Conservation (phyloP, 2,888 invertebrate species). For the Orthonychiurus folsomi region DNA sequence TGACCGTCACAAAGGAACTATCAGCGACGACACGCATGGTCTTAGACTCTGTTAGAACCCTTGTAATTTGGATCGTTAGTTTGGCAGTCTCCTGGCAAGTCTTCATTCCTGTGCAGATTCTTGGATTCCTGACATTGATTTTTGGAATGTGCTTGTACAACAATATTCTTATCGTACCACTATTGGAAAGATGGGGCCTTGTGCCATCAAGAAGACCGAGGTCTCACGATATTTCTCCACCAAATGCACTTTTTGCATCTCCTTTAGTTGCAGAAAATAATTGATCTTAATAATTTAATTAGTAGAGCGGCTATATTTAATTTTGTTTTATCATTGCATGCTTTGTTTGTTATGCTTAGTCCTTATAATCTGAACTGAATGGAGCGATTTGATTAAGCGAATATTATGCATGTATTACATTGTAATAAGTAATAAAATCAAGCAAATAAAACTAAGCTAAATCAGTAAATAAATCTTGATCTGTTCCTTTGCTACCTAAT, state of each 20-base stretch:
- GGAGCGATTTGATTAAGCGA: no score
- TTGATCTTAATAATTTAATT: no score
- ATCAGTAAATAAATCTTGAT: no score
- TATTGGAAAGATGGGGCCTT: conserved; percentile 31
- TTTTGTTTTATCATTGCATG: no score
- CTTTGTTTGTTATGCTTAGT: no score
- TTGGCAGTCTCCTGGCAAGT: conserved; percentile 65
- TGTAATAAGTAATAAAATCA: no score
- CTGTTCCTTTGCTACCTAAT: no score
- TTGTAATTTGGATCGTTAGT: conserved; percentile 81
- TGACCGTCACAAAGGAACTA: conserved; percentile 85
- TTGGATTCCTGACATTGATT: conserved; percentile 68
- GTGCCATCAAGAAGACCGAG: conserved; percentile 21
- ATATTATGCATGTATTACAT: no score
- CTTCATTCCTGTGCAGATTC: conserved; percentile 67
- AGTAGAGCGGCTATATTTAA: no score
- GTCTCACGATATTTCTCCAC: conserved; percentile 3
- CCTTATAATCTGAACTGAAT: no score
- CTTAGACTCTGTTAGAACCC: conserved; percentile 74
- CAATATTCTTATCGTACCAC: conserved; percentile 44
- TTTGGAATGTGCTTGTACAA: conserved; percentile 79
- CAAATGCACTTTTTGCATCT: background rate
- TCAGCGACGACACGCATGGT: conserved; percentile 88
- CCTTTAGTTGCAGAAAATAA: background rate
- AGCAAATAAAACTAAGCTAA: no score